A percentile compares a stretch with the other conserved stretches of the same genome.
phyloP scores from a whole-genome alignment of 2,797 vertebrate species.

The Myiotriccus ornatus region DNA sequence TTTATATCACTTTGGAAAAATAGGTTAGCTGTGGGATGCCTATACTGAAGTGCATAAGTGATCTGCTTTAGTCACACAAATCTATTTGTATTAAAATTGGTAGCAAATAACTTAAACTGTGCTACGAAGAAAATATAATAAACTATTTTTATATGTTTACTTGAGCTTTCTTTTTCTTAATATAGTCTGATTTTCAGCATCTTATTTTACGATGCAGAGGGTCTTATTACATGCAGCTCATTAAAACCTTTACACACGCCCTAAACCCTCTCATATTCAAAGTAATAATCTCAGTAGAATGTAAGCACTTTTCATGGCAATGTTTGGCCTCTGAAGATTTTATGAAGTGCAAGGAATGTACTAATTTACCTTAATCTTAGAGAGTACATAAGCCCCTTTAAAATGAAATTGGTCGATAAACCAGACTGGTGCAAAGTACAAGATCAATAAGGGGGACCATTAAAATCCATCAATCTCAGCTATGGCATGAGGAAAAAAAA shows the following conservation, averaged over 20 bases:
- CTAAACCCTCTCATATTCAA: background rate
- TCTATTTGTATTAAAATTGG: conserved; percentile 3
- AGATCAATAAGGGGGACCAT: background rate
- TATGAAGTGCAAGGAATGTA: conserved; percentile 27
- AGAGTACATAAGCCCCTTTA: background rate
- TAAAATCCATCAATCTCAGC: conserved; percentile 13
- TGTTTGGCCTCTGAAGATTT: conserved; percentile 23
- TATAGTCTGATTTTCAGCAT: background rate
- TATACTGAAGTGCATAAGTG: background rate
- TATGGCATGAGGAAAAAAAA: background rate
- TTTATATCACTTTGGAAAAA: conserved; percentile 46
- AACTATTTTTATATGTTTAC: background rate
- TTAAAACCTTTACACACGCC: background rate
- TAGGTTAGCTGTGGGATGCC: conserved; percentile 45
- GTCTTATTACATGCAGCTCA: background rate
- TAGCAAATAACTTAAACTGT: background rate
- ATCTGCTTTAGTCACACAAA: background rate
- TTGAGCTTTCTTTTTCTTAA: background rate
- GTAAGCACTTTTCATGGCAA: background rate
- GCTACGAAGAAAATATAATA: background rate
- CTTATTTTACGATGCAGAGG: background rate
- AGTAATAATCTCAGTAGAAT: background rate
- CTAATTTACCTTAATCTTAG: conserved; percentile 40
- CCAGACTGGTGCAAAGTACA: background rate
- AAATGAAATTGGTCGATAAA: conserved; percentile 38